phyloP scores from a whole-genome alignment of 2,888 invertebrate species.

The Catocala nupta region DNA sequence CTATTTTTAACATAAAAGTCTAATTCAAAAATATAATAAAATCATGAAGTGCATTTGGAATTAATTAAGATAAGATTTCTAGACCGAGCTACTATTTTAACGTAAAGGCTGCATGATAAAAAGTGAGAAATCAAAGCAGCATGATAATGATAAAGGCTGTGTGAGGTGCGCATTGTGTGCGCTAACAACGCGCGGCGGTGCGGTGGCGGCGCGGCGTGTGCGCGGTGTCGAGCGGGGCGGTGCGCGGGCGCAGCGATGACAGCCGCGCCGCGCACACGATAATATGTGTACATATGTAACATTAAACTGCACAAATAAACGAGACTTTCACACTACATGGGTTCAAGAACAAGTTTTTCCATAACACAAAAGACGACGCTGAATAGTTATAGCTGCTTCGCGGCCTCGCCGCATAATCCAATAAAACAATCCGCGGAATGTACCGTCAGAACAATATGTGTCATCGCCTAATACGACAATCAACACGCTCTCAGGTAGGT shows the following conservation, averaged over 20 bases:
- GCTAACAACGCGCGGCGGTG: constrained; percentile 71
- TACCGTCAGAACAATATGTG: constrained; percentile 72
- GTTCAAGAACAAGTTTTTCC: constrained; percentile 88
- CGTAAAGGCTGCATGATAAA: constrained; percentile 6
- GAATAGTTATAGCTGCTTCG: constrained; percentile 88
- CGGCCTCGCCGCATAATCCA: constrained; percentile 86
- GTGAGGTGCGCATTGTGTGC: constrained; percentile 70
- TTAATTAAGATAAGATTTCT: background rate
- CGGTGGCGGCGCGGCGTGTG: constrained; percentile 33
- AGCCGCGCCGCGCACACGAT: constrained; percentile 78
- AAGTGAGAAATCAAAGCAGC: constrained; percentile 58
- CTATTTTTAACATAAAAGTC: too few species aligned
- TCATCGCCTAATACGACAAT: constrained; percentile 50
- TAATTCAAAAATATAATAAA: too few species aligned
- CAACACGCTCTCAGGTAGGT: constrained; percentile 22
- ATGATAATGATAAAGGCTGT: constrained; percentile 55
- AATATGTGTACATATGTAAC: constrained; percentile 88
- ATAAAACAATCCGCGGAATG: constrained; percentile 87
- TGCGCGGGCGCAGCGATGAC: constrained; percentile 64
- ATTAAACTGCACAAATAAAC: constrained; percentile 87
- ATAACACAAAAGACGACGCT: constrained; percentile 88
- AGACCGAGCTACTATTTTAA: background rate
- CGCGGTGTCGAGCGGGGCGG: constrained; percentile 49
- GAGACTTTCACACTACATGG: constrained; percentile 87
- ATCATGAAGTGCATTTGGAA: too few species aligned